phyloP scores from a whole-genome alignment of 2,797 vertebrate species.

The Strix occidentalis region DNA sequence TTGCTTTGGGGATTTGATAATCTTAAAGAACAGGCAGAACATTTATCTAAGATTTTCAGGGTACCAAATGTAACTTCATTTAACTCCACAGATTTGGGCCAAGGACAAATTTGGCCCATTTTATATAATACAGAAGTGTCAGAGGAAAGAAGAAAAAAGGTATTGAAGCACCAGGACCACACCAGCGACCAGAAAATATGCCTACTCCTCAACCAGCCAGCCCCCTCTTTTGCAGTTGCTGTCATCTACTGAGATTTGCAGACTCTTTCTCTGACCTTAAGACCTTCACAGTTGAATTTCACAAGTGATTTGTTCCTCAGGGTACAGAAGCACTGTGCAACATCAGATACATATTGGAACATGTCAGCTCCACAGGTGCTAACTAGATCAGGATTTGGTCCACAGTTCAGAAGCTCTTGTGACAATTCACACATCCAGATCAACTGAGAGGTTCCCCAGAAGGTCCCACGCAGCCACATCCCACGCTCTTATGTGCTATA shows the following conservation, averaged over 20 bases:
- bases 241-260: neutral
- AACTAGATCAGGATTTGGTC: conserved; percentile 13
- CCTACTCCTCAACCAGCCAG: neutral
- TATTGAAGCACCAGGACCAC: neutral
- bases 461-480: neutral
- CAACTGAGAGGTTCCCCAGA: neutral
- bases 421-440: conserved; percentile 41
- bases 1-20: neutral
- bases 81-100: neutral
- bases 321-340: neutral
- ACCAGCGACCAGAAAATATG: neutral
- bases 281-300: conserved; percentile 28
- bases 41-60: neutral
- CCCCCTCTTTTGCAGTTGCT: neutral
- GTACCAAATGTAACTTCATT: neutral
- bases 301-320: conserved; percentile 36
- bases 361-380: conserved; percentile 20
- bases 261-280: neutral
- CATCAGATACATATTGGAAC: neutral
- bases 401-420: neutral
- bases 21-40: neutral
- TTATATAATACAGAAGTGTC: neutral
- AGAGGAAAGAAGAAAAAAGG: neutral
- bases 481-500: neutral
- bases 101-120: neutral